Evolutionary conservation across 1,140 invertebrate genomes (phyloP), one percentile per base, ranked within the genome.

Genomic region (Zophobas atratus): DNA sequence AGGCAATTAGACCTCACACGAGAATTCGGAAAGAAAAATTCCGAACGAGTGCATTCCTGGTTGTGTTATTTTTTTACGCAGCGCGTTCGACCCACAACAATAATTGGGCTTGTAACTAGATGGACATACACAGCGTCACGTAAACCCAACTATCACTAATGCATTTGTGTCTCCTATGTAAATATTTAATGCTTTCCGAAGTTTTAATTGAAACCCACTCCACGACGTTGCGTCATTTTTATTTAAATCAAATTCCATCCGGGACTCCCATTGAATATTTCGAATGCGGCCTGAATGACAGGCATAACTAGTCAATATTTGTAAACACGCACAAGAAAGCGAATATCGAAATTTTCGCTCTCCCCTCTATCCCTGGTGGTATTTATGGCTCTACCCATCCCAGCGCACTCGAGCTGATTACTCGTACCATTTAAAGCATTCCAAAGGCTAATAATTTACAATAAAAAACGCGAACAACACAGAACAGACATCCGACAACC

Each of bases 1-100:
- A 48, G 38, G 41, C 60, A 67, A 67, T 67, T 67, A 67, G 60
- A 67, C 60, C 60, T 41, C 60, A 67, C 60, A 67, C 43, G 60
- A 39, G 20, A 67, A 67, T 43, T 20, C 20, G 20, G 20, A 46
- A 46, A 46, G 3, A 57, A 57, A 57, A 57, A 32, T 57, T 60
- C 3, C 56, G 43, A 46, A 46, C 20, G 20, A 20, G 20, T 34
- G 35, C 35, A 34, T 55, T 46, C 43, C 43, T 1, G 6, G 3
- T 34, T 4, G 33, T 55, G 53, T 55, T 55, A 33, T 34, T 3
- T 20, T 55, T 55, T 55, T 55, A 33, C 8, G 53, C 20, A 55
- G 35, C 32, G 0, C 35, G 32, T 20, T 20, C 20, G 20, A 32
- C 33, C 53, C 35, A 33, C 6, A 20, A 55, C 35, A 55, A 55